Evolutionary conservation across 2,888 invertebrate genomes (phyloP).

Genomic region (Lordiphosa fenestrarum): DNA sequence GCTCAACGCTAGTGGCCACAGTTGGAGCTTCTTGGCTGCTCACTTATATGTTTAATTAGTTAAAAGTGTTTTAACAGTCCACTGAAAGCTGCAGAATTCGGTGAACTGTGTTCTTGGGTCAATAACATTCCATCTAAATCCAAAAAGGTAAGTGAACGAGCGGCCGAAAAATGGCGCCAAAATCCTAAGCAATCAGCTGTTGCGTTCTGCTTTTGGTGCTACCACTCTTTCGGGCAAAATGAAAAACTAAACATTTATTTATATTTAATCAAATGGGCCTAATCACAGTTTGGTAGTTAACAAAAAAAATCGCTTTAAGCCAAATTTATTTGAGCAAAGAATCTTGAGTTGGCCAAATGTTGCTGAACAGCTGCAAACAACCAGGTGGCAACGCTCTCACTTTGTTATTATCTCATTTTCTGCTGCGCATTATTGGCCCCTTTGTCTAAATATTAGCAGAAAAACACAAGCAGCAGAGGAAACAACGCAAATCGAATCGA

Average conservation of each 20-base stretch:
- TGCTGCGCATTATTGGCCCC: constrained; percentile 73
- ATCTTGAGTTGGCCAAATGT: neutral
- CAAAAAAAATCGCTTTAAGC: too few species aligned
- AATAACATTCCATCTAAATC: constrained; percentile 14
- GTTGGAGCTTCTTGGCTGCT: too few species aligned
- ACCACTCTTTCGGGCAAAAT: neutral
- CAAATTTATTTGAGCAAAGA: too few species aligned
- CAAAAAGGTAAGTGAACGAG: constrained; percentile 33
- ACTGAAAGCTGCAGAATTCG: neutral
- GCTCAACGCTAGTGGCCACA: too few species aligned
- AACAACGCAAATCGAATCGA: constrained; percentile 42
- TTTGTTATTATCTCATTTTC: constrained; percentile 75
- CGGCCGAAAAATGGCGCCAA: constrained; percentile 61
- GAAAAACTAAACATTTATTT: neutral
- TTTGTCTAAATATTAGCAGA: constrained; percentile 60
- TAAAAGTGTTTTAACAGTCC: neutral
- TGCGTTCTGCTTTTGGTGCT: constrained; percentile 6
- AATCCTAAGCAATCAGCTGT: constrained; percentile 44
- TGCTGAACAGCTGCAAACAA: constrained; percentile 48
- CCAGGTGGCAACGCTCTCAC: constrained; percentile 45
- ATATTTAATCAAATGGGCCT: neutral
- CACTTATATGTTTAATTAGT: neutral
- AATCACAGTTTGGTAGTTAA: neutral
- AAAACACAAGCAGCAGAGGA: constrained; percentile 45
- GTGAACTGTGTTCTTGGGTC: neutral